Evolutionary conservation across 2,888 invertebrate species (phyloP), one percentile per base, ranked within the genome.

Genomic region (Monoplex corrugatus): DNA sequence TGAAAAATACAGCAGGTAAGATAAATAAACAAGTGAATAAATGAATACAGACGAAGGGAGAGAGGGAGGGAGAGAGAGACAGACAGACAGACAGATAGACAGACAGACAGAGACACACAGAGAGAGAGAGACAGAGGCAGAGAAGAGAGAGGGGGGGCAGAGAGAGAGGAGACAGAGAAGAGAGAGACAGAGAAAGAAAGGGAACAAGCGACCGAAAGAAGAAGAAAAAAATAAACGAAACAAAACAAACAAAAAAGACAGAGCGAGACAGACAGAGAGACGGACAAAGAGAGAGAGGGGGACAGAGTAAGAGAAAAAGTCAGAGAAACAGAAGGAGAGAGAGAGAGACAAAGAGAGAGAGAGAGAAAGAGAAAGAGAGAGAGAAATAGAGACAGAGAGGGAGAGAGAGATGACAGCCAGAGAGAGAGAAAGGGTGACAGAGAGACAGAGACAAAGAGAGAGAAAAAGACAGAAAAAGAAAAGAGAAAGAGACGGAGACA

Each of bases 311-410:
- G 13, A 63, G 8, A 63, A 28, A 63, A 3, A 63, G 68, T n/a
- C 3, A 1, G 68, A 28, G 28, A 28, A n/a, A 32, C 3, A 28
- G 32, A 28, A 32, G 32, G 68, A n/a, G 68, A 68, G n/a, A 23
- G n/a, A 68, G n/a, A 68, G 68, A 68, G n/a, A 68, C n/a, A 68
- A 32, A 68, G 68, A 68, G 68, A 68, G 68, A 68, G 68, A n/a
- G 68, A n/a, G 68, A n/a, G 68, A 68, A 32, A 68, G n/a, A 68
- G 68, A 68, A 32, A 68, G n/a, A 68, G 68, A 68, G n/a, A 68
- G 23, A 68, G n/a, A 68, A 2, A 68, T 28, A 68, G 2, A 68
- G 68, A 68, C n/a, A 68, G 23, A 68, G n/a, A 68, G 2, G 32
- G 68, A 68, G 68, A 57, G 57, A 57, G 57, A n/a, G n/a, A n/a